These are phyloP conservation scores for Leucozona laternaria DNA, from an alignment of 2,888 invertebrate species.

Conservation along the genomic window DNA sequence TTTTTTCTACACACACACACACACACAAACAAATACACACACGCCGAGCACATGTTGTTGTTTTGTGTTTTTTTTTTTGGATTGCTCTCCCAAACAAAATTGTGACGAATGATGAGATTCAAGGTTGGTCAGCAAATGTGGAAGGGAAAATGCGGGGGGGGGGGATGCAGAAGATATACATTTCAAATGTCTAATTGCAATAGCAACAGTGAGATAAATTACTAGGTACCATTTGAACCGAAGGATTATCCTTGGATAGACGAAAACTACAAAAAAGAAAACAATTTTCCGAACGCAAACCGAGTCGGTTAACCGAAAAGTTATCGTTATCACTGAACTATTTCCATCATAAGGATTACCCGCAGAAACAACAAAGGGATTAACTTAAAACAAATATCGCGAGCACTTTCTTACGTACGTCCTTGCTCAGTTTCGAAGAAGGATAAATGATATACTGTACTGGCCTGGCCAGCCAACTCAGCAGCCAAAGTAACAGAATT, in stretches of 20 bases:
- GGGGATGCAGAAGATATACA: not conserved
- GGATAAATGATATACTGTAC: slow-evolving; percentile 72
- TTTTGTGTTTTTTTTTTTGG: slow-evolving; percentile 51
- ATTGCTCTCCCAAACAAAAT: slow-evolving; percentile 42
- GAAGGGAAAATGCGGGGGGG: not conserved
- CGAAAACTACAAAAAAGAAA: not conserved
- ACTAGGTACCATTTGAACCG: not conserved
- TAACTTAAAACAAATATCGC: slow-evolving; percentile 52
- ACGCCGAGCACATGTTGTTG: slow-evolving; percentile 67
- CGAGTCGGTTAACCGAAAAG: slow-evolving; percentile 27
- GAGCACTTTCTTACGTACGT: slow-evolving; percentile 41
- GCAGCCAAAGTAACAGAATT: slow-evolving; percentile 62
- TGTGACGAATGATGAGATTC: slow-evolving; percentile 48
- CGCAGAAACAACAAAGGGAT: not conserved
- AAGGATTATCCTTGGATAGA: slow-evolving; percentile 2
- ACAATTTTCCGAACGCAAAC: not conserved
- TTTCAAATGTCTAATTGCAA: not conserved
- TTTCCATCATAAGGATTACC: not conserved
- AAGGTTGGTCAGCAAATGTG: slow-evolving; percentile 52
- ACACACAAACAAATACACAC: slow-evolving; percentile 42
- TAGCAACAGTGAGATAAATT: slow-evolving; percentile 7
- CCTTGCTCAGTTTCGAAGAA: slow-evolving; percentile 65
- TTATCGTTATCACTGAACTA: slow-evolving; percentile 18
- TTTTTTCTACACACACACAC: slow-evolving; percentile 47
- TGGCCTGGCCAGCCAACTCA: slow-evolving; percentile 62